These are phyloP conservation scores for Melanostigma gelatinosum DNA, from an alignment of 2,113 vertebrate genomes.

Conservation along the genomic window DNA sequence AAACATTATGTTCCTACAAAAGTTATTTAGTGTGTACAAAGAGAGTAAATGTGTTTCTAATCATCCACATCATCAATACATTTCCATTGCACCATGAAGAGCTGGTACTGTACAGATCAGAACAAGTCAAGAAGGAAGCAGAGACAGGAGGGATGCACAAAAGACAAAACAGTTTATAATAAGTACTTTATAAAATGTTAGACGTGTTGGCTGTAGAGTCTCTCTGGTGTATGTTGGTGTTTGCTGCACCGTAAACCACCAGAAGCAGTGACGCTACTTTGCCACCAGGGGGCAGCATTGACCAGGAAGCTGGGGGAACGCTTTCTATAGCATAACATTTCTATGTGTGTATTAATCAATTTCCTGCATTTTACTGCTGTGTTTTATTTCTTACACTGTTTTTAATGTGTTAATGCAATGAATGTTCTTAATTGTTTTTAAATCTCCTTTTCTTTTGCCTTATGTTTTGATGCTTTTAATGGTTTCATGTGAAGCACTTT, in stretches of 20 bases:
- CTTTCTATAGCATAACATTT: not conserved
- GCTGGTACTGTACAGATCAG: too few species aligned
- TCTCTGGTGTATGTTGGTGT: not conserved
- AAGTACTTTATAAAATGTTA: not conserved
- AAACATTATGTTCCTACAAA: too few species aligned
- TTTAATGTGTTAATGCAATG: too few species aligned
- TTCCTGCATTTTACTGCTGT: too few species aligned
- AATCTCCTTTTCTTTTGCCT: too few species aligned
- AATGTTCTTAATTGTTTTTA: too few species aligned
- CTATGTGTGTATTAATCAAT: too few species aligned
- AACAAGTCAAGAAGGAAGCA: not conserved
- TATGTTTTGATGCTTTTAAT: too few species aligned
- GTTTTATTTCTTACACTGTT: too few species aligned
- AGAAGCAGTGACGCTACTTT: not conserved
- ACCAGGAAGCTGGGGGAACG: not conserved
- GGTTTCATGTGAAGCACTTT: too few species aligned
- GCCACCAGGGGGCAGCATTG: conserved; percentile 56
- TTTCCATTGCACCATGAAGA: not conserved
- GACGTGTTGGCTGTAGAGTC: not conserved
- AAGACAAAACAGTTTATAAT: too few species aligned
- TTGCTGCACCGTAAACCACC: not conserved
- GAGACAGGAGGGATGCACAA: too few species aligned
- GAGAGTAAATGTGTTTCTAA: not conserved
- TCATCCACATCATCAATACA: not conserved
- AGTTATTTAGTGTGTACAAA: not conserved